phyloP scores from a whole-genome alignment of 2,888 invertebrate genomes.

The Epinotia nisella region DNA sequence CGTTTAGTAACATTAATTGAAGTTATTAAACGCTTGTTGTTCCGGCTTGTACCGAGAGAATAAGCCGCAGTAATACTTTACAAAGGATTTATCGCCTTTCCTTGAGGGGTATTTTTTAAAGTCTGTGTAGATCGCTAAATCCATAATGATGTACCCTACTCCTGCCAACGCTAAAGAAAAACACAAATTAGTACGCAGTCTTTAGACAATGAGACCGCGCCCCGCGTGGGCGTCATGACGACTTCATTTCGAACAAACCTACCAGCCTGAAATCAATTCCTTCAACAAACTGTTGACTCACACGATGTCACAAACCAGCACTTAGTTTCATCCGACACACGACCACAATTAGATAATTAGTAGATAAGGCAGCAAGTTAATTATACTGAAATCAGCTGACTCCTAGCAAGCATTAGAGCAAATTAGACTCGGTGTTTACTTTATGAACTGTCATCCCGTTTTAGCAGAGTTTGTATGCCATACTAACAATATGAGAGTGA shows the following conservation, averaged over 20 bases:
- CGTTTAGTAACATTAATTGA: too few species aligned
- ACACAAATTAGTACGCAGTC: too few species aligned
- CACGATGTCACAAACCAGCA: slow-evolving; percentile 24
- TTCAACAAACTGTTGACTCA: slow-evolving; percentile 14
- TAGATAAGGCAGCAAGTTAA: slow-evolving; percentile 41
- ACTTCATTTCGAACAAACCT: neutral
- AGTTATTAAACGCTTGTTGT: too few species aligned
- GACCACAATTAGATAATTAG: slow-evolving; percentile 41
- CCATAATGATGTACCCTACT: too few species aligned
- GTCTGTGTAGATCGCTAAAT: too few species aligned
- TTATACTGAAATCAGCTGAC: slow-evolving; percentile 28
- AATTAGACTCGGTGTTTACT: slow-evolving; percentile 40
- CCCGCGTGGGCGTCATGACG: neutral
- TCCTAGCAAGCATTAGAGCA: slow-evolving; percentile 31
- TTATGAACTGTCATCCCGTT: slow-evolving; percentile 40
- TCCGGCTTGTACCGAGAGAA: too few species aligned
- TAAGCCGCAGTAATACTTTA: too few species aligned
- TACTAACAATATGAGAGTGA: slow-evolving; percentile 37
- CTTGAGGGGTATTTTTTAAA: too few species aligned
- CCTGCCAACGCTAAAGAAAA: too few species aligned
- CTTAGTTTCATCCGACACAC: slow-evolving; percentile 18
- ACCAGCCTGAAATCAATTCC: neutral
- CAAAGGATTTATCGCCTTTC: too few species aligned
- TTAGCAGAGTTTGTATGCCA: slow-evolving; percentile 39
- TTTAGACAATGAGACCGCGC: too few species aligned